Evolutionary conservation across 2,888 invertebrate genomes (phyloP), one percentile per base, ranked within the genome.

Genomic region (Muscina levida): DNA sequence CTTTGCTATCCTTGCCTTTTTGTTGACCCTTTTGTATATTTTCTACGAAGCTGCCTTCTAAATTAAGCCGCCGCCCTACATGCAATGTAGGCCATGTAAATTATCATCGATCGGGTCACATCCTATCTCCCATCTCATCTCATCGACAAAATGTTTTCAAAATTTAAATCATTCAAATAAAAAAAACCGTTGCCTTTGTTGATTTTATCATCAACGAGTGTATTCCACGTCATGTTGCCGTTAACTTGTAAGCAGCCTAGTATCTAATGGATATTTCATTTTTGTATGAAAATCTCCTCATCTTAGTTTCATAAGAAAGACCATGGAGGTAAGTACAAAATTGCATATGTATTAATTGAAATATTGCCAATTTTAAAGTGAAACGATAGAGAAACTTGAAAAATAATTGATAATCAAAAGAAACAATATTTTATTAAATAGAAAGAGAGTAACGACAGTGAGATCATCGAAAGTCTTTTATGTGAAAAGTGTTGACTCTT

Each of bases 1-100:
- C 85, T 95, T 94, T 89, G 89, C 94, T 83, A 95, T 95, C 89
- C 91, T 95, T 88, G 92, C 94, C 86, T 91, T 94, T 72, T 91
- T 95, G 76, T 91, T 95, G 81, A 92, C 93, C 86, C 92, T 94
- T 79, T 92, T 95, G 82, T 95, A 94, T 92, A 91, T 94, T 66
- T 92, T 95, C 85, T 95, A 95, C 91, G 92, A 94, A 68, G 94
- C 94, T 79, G 87, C 85, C 72, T 88, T 88, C 85, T 88, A 87
- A 85, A 77, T n/a, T 65, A 37, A 57, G 8, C 31, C 31, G 4
- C 3, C 3, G 4, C 31, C 31, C 4, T 31, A 31, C 3, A 5
- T 31, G 31, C 31, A 31, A 31, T 8, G 31, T 31, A 31, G 8
- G 8, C 8, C 31, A 31, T 8, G 8, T n/a, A n/a, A n/a, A n/a